Conservation (phyloP, 1,140 invertebrate species). For the Conus betulinus region DNA sequence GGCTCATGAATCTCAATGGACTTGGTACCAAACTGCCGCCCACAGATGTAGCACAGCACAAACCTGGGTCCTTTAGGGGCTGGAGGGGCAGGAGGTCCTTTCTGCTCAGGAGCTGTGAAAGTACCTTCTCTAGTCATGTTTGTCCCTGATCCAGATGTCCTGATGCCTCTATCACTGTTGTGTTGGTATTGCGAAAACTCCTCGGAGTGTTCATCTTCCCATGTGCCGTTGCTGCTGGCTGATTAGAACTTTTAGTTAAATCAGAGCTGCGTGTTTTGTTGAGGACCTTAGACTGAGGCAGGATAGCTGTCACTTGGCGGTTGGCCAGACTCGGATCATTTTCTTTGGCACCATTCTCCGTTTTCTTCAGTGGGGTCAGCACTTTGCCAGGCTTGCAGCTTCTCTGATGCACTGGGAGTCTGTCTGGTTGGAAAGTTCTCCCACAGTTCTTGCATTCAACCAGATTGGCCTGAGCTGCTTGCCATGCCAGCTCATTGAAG, state of each 20-base stretch:
- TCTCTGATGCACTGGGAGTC: conserved; percentile 82
- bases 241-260: conserved; percentile 11
- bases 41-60: conserved; percentile 84
- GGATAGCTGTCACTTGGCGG: conserved; percentile 52
- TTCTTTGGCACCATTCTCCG: conserved; percentile 8
- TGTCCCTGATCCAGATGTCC: conserved; percentile 1
- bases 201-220: neutral
- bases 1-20: conserved; percentile 87
- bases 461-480: conserved; percentile 78
- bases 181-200: conserved; percentile 12
- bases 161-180: conserved; percentile 14
- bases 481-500: conserved; percentile 73
- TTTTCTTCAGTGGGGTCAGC: conserved; percentile 42
- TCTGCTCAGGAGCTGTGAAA: conserved; percentile 54
- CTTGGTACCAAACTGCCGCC: conserved; percentile 83
- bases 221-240: neutral
- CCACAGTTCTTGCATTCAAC: conserved; percentile 82
- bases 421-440: conserved; percentile 83
- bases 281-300: conserved; percentile 47
- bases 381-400: conserved; percentile 78
- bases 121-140: conserved; percentile 40
- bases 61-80: conserved; percentile 62
- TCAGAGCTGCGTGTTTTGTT: conserved; percentile 34
- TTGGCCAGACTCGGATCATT: conserved; percentile 14
- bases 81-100: conserved; percentile 47